A percentile compares a stretch with the other conserved stretches of the same genome.
phyloP scores from a whole-genome alignment of 2,888 invertebrate species.

The Drosophila stalkeri region DNA sequence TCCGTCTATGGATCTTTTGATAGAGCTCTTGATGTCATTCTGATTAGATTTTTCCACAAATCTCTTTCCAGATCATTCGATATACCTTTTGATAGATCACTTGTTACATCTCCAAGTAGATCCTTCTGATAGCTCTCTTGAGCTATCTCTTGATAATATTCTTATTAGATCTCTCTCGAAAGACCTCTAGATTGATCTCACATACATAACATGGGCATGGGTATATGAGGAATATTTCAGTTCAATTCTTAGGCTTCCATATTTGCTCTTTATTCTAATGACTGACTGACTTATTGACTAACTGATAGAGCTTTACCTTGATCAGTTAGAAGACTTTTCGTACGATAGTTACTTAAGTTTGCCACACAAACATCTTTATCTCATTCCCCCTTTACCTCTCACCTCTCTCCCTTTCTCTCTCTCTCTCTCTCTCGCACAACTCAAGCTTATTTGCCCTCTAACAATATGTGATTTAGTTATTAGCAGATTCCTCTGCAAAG shows the following conservation, averaged over 20 bases:
- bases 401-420: not conserved
- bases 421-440: not conserved
- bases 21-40: not conserved
- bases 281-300: conserved; percentile 1
- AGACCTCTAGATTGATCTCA: not conserved
- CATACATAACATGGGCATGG: not conserved
- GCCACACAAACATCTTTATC: not conserved
- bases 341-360: not conserved
- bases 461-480: conserved; percentile 35
- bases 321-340: not conserved
- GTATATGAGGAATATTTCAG: not conserved
- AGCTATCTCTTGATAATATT: not conserved
- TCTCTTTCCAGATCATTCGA: not conserved
- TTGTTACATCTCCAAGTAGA: not conserved
- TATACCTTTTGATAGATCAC: not conserved
- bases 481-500: conserved; percentile 15
- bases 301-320: not conserved
- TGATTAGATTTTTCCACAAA: not conserved
- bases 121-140: not conserved
- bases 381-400: not conserved
- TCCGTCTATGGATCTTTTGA: not conserved
- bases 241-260: not conserved
- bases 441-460: not conserved
- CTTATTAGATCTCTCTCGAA: not conserved
- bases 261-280: not conserved